A percentile compares a stretch with the other conserved stretches of the same genome.
Evolutionary conservation across 2,113 vertebrate species (phyloP).

Genomic region (Nematolebias whitei): DNA sequence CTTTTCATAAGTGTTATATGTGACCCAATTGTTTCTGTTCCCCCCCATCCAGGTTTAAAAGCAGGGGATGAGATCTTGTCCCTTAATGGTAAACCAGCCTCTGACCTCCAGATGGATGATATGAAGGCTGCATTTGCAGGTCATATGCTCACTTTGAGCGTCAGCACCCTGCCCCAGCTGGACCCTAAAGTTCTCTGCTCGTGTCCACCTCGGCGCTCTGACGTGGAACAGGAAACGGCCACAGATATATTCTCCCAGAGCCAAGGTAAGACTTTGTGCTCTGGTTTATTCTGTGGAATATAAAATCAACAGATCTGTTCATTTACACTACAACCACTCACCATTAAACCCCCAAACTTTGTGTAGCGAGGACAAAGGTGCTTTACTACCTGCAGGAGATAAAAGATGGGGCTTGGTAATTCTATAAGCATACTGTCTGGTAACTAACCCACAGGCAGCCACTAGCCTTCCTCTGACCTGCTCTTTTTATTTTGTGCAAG

Average conservation of each 20-base stretch:
- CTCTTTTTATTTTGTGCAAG: constrained; percentile 61
- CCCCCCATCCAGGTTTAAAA: constrained; percentile 81
- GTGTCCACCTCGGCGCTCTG: constrained; percentile 83
- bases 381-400: constrained; percentile 21
- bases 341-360: constrained; percentile 1
- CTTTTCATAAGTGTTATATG: no score
- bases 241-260: constrained; percentile 82
- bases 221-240: constrained; percentile 64
- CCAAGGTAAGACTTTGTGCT: constrained; percentile 82
- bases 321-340: neutral
- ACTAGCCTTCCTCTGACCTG: constrained; percentile 60
- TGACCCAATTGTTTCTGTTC: neutral
- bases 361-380: neutral
- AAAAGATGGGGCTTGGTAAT: constrained; percentile 42
- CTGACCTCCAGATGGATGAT: constrained; percentile 82
- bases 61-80: constrained; percentile 89
- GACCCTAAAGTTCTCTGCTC: constrained; percentile 72
- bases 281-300: neutral
- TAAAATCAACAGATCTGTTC: neutral
- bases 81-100: constrained; percentile 85
- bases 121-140: constrained; percentile 85
- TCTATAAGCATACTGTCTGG: constrained; percentile 57
- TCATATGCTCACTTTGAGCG: constrained; percentile 80
- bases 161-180: constrained; percentile 82
- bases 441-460: constrained; percentile 59